These are phyloP conservation scores for Nomada fabriciana DNA, from an alignment of 2,888 invertebrate genomes.

Conservation along the genomic window DNA sequence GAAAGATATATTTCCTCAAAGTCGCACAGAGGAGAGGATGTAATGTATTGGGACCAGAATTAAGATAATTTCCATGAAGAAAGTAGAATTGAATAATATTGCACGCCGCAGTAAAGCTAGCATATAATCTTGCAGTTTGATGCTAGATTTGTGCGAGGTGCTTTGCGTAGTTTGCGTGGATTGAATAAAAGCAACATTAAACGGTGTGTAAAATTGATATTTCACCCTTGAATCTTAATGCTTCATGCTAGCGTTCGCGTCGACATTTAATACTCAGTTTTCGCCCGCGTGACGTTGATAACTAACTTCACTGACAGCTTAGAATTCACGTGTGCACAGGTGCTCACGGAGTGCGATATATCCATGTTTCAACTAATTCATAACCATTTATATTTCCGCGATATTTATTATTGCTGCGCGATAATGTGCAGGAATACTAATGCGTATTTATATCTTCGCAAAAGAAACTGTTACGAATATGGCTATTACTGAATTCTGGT, in stretches of 20 bases:
- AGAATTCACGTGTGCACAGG: conserved; percentile 6
- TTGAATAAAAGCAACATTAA: neutral
- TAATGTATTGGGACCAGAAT: too few relatives aligned
- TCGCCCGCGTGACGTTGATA: neutral
- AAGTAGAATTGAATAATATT: too few relatives aligned
- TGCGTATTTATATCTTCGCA: neutral
- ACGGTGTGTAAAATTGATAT: neutral
- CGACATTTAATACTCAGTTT: conserved; percentile 7
- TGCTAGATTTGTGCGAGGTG: too few relatives aligned
- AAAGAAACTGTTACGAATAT: neutral
- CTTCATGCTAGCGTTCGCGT: neutral
- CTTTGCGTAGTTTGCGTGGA: too few relatives aligned
- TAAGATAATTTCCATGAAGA: too few relatives aligned
- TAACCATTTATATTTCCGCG: neutral
- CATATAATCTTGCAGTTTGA: too few relatives aligned
- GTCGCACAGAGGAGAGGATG: rapidly evolving
- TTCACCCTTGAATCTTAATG: conserved; percentile 9
- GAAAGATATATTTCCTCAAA: too few relatives aligned
- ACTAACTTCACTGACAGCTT: neutral
- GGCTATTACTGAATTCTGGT: too few relatives aligned
- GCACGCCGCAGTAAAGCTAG: too few relatives aligned
- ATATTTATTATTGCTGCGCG: neutral
- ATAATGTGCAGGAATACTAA: neutral
- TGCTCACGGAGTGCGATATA: neutral
- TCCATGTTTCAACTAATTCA: neutral